phyloP scores from a whole-genome alignment of 1,140 invertebrate species.

The Cydia strobilella region DNA sequence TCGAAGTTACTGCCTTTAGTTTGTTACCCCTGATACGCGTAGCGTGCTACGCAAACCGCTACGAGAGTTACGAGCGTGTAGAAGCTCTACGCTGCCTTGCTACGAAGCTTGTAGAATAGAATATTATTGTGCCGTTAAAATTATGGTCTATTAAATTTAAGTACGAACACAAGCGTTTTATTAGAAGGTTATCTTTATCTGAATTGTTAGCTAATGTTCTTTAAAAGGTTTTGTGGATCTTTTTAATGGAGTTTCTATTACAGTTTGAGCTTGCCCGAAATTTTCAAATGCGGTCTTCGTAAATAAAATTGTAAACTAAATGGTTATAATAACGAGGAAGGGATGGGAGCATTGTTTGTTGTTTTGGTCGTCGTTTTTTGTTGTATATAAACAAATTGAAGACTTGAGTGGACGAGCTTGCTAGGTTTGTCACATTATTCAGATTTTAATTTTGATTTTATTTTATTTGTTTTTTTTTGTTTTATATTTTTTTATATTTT shows the following conservation, averaged over 20 bases:
- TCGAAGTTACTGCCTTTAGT: neutral
- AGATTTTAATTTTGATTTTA: too few relatives aligned
- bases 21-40: conserved; percentile 8
- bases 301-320: conserved; percentile 12
- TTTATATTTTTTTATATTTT: too few relatives aligned
- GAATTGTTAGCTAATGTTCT: conserved; percentile 18
- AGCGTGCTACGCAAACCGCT: conserved; percentile 22
- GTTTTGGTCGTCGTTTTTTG: too few relatives aligned
- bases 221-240: conserved; percentile 14
- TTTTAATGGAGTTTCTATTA: conserved; percentile 30
- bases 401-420: too few relatives aligned
- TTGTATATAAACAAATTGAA: too few relatives aligned
- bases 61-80: conserved; percentile 24
- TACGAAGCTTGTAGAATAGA: conserved; percentile 24
- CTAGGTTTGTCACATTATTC: too few relatives aligned
- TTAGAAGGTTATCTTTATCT: conserved; percentile 13
- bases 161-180: conserved; percentile 27
- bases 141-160: conserved; percentile 22
- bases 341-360: too few relatives aligned
- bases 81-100: conserved; percentile 9
- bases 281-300: neutral
- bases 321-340: neutral
- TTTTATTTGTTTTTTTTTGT: too few relatives aligned
- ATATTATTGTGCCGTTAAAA: conserved; percentile 23
- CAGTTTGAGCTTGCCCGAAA: conserved; percentile 16